Conservation (phyloP, 2,797 vertebrate species). For the Apogon talboti region DNA sequence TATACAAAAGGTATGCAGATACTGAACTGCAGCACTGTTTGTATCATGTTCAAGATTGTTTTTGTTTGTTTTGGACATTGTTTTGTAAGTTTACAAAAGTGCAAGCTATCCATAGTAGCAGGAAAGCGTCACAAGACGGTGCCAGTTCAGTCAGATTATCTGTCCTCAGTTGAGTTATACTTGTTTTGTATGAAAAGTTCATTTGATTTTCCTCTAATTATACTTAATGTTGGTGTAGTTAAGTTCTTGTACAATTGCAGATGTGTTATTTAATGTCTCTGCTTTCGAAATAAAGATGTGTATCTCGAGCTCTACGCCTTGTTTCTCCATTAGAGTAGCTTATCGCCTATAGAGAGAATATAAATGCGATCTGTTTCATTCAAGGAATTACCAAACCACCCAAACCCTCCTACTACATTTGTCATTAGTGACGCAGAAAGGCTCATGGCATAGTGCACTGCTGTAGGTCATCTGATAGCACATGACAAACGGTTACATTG, state of each 20-base stretch:
- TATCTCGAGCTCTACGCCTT: not conserved
- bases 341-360: slow-evolving; percentile 25
- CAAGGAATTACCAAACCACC: slow-evolving; percentile 66
- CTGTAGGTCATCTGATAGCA: slow-evolving; percentile 61
- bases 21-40: not conserved
- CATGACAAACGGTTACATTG: slow-evolving; percentile 63
- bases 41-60: not conserved
- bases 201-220: not conserved
- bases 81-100: slow-evolving; percentile 1
- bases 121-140: not conserved
- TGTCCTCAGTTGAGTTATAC: slow-evolving; percentile 1
- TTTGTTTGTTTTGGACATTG: not conserved
- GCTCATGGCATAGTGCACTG: slow-evolving; percentile 37
- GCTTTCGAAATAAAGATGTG: slow-evolving; percentile 45
- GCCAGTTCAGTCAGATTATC: slow-evolving; percentile 3
- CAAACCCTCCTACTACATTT: slow-evolving; percentile 65
- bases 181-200: not conserved
- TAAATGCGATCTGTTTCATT: slow-evolving; percentile 72
- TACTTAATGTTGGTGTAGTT: not conserved
- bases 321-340: slow-evolving; percentile 7
- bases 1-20: not conserved
- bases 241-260: slow-evolving; percentile 23
- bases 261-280: slow-evolving; percentile 10
- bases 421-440: slow-evolving; percentile 68
- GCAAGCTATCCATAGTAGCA: not conserved